Conservation (phyloP, 2,888 invertebrate species). For the Drosophila ustulata region DNA sequence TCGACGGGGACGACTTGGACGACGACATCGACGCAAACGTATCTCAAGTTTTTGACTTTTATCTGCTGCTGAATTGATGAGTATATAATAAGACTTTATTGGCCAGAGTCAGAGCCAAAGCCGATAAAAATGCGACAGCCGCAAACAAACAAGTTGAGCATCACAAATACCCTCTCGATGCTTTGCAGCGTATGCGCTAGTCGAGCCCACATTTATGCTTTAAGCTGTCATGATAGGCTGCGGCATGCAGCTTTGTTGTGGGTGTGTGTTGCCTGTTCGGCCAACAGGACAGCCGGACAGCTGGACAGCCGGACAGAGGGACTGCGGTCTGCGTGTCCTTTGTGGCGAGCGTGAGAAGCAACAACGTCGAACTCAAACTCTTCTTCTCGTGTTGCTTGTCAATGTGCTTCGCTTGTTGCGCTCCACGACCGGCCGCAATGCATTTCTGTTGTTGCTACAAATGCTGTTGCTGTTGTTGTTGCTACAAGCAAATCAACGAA, state of each 20-base stretch:
- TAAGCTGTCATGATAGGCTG: conserved; percentile 70
- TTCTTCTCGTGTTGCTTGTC: conserved; percentile 64
- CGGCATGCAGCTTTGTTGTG: conserved; percentile 56
- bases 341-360: conserved; percentile 75
- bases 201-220: conserved; percentile 54
- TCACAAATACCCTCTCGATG: conserved; percentile 41
- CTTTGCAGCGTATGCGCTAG: conserved; percentile 31
- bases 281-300: conserved; percentile 6
- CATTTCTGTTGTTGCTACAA: conserved; percentile 79
- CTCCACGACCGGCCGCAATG: conserved; percentile 64
- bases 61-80: conserved; percentile 82
- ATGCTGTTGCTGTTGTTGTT: conserved; percentile 29
- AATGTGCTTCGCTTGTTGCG: conserved; percentile 57
- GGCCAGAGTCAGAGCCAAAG: conserved; percentile 69
- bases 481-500: conserved; percentile 73
- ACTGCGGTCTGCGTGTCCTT: conserved; percentile 59
- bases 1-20: conserved; percentile 12
- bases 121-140: conserved; percentile 18
- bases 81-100: conserved; percentile 82
- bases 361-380: conserved; percentile 25
- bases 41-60: conserved; percentile 82
- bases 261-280: conserved; percentile 47
- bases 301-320: conserved; percentile 5
- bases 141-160: conserved; percentile 31
- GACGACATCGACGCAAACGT: conserved; percentile 66